These are phyloP conservation scores for Arothron firmamentum DNA, from an alignment of 2,113 vertebrate species.

Conservation along the genomic window DNA sequence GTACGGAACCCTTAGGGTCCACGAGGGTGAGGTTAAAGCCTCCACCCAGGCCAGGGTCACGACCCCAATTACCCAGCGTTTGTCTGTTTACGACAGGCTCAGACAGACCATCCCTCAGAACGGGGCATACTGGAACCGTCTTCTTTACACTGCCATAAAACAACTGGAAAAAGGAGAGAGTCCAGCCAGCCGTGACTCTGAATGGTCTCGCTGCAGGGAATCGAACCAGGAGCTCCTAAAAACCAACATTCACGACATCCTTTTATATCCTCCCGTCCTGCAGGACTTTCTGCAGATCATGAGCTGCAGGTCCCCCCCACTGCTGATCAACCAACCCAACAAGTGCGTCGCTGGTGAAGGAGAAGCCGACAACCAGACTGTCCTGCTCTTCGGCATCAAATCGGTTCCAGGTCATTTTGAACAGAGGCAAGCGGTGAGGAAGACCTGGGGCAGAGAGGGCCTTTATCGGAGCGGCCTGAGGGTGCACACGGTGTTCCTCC, in stretches of 20 bases:
- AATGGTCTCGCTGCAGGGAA: conserved; percentile 47
- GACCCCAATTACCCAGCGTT: not conserved
- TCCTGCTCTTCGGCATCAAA: conserved; percentile 76
- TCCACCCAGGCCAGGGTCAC: not conserved
- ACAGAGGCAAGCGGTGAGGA: conserved; percentile 68
- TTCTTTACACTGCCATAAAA: conserved; percentile 44
- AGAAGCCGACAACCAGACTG: not conserved
- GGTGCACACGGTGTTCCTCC: conserved; percentile 70
- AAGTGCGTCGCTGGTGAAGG: conserved; percentile 53
- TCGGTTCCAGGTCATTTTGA: conserved; percentile 67
- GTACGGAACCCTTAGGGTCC: not conserved
- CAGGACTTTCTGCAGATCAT: conserved; percentile 67
- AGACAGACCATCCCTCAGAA: conserved; percentile 51
- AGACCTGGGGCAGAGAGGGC: conserved; percentile 73
- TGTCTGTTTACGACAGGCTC: conserved; percentile 42
- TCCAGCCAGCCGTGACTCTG: accelerated
- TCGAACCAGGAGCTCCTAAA: conserved; percentile 45
- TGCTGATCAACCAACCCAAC: conserved; percentile 68
- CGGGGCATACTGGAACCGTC: conserved; percentile 70
- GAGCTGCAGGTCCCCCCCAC: conserved; percentile 64
- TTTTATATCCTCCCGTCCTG: conserved; percentile 56
- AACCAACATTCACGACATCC: conserved; percentile 66
- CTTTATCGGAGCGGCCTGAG: conserved; percentile 16
- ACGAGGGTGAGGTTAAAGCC: accelerated
- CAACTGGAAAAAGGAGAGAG: not conserved